phyloP scores from a whole-genome alignment of 2,888 invertebrate species.

The Oscheius sp. region DNA sequence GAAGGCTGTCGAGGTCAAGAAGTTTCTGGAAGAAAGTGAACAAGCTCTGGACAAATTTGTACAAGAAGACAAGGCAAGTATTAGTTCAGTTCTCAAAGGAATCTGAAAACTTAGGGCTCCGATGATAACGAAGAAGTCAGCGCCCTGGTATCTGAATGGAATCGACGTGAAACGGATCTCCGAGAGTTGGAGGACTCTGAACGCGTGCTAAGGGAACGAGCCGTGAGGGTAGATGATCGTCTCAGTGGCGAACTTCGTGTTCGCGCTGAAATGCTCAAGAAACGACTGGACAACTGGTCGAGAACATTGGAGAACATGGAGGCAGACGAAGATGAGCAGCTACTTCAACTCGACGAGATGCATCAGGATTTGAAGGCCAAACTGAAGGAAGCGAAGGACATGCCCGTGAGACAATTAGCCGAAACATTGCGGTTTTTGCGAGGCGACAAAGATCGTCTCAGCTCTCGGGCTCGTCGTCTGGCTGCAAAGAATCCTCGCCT shows the following conservation, averaged over 20 bases:
- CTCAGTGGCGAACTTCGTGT: constrained; percentile 43
- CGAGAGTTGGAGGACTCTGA: constrained; percentile 50
- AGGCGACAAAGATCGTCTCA: constrained; percentile 53
- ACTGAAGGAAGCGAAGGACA: constrained; percentile 5
- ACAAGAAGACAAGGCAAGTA: constrained; percentile 35
- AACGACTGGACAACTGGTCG: constrained; percentile 56
- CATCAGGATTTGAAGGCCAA: constrained; percentile 43
- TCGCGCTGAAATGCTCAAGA: constrained; percentile 57
- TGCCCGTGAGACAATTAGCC: constrained; percentile 45
- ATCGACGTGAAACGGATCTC: constrained; percentile 55
- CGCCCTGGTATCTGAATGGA: constrained; percentile 56
- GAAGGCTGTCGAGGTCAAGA: constrained; percentile 41
- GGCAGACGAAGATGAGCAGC: constrained; percentile 58
- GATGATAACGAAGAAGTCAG: constrained; percentile 46
- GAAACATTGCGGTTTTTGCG: constrained; percentile 53
- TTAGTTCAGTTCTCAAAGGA: not conserved
- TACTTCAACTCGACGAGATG: constrained; percentile 60
- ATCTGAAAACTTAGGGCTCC: constrained; percentile 8
- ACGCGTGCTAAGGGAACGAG: constrained; percentile 51
- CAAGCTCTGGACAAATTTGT: constrained; percentile 49
- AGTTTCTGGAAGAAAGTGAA: constrained; percentile 55
- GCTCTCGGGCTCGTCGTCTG: constrained; percentile 53
- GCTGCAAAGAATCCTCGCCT: constrained; percentile 54
- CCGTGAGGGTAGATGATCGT: constrained; percentile 44
- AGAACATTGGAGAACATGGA: constrained; percentile 56